Evolutionary conservation across 2,888 invertebrate species (phyloP).

Genomic region (Zaprionus obscuricornis): DNA sequence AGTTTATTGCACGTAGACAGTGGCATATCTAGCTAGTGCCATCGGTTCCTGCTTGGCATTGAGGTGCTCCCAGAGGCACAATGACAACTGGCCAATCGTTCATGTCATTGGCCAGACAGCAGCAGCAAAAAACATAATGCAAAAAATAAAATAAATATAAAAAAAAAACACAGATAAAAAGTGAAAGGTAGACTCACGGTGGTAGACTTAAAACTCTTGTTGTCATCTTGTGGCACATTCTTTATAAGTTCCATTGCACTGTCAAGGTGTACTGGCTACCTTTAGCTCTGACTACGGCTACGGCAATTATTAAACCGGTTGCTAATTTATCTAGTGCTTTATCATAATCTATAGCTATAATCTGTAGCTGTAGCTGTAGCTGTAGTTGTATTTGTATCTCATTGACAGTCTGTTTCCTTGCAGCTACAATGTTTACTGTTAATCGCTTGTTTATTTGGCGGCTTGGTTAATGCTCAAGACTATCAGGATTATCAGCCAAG

Average conservation of each 20-base stretch:
- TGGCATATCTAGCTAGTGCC: constrained; percentile 27
- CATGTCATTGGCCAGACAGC: constrained; percentile 75
- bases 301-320: constrained; percentile 65
- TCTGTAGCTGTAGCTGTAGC: no score
- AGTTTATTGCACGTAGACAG: constrained; percentile 12
- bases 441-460: constrained; percentile 63
- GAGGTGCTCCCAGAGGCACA: constrained; percentile 52
- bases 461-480: constrained; percentile 77
- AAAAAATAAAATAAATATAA: neutral
- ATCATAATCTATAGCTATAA: no score
- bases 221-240: constrained; percentile 44
- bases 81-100: constrained; percentile 32
- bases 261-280: constrained; percentile 62
- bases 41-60: constrained; percentile 78
- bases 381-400: no score
- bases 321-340: constrained; percentile 26
- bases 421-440: constrained; percentile 74
- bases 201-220: constrained; percentile 46
- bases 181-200: constrained; percentile 77
- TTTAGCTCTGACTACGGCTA: constrained; percentile 7
- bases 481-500: constrained; percentile 83
- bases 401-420: constrained; percentile 29
- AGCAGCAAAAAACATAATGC: no score
- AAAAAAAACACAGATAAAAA: constrained; percentile 45
- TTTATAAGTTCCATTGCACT: constrained; percentile 35